These are phyloP conservation scores for Eupithecia inturbata DNA, from an alignment of 2,888 invertebrate species.

Conservation along the genomic window DNA sequence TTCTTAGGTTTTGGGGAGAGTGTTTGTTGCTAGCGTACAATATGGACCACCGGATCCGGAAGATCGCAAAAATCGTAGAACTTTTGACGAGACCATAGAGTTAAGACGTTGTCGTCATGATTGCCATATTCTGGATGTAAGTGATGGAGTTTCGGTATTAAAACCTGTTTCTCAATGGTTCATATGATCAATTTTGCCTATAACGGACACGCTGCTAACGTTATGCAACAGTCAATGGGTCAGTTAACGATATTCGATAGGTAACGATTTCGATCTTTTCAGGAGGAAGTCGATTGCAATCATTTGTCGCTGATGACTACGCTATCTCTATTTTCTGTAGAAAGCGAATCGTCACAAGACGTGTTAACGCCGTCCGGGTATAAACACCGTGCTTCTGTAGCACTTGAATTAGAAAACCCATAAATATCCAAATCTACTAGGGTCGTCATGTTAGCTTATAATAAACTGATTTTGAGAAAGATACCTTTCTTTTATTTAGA, in stretches of 20 bases:
- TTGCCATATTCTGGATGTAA: slow-evolving; percentile 1
- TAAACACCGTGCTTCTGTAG: not conserved
- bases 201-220: not conserved
- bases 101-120: not conserved
- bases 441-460: not conserved
- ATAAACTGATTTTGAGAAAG: not conserved
- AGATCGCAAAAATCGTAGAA: slow-evolving; percentile 57
- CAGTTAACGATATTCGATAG: not conserved
- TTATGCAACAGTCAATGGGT: not conserved
- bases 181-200: not conserved
- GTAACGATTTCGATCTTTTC: not conserved
- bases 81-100: slow-evolving; percentile 52
- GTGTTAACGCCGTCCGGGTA: not conserved
- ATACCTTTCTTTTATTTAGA: not conserved
- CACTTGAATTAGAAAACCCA: not conserved
- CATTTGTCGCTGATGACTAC: not conserved
- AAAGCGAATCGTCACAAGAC: not conserved
- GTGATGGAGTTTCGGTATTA: not conserved
- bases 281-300: slow-evolving; percentile 2
- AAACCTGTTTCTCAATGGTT: not conserved
- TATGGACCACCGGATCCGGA: slow-evolving; percentile 67
- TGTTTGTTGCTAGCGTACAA: slow-evolving; percentile 31
- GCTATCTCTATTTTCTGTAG: not conserved
- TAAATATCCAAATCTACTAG: not conserved
- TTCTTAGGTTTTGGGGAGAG: not conserved